Evolutionary conservation across 64 coral and sea anemone genomes (phyloP).

Genomic region (Pocillopora verrucosa): DNA sequence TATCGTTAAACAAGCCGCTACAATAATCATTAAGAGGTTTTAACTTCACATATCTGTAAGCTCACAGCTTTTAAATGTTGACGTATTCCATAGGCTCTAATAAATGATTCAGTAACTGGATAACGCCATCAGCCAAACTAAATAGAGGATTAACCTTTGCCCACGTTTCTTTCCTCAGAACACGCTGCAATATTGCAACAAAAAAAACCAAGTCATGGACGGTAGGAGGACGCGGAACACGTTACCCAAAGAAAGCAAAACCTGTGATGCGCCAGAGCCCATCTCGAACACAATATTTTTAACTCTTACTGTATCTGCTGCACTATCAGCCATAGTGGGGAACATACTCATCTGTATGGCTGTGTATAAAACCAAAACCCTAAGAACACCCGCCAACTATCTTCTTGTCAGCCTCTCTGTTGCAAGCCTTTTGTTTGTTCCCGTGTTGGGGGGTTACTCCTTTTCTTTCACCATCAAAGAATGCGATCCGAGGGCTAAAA

Average conservation of each 20-base stretch:
- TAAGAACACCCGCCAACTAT: conserved; percentile 18
- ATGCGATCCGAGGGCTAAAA: background rate
- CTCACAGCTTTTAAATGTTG: too few species aligned
- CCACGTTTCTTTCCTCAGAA: too few species aligned
- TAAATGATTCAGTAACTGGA: too few species aligned
- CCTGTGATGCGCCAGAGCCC: background rate
- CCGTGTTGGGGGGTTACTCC: conserved; percentile 1
- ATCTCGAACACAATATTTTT: conserved; percentile 2
- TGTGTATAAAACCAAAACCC: background rate
- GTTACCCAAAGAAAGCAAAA: background rate
- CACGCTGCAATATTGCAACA: too few species aligned
- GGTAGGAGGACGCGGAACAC: too few species aligned
- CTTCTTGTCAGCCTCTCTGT: conserved; percentile 14
- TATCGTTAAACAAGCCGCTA: too few species aligned
- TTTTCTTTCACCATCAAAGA: conserved; percentile 11
- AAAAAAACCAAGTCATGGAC: too few species aligned
- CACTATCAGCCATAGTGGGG: background rate
- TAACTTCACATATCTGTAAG: too few species aligned
- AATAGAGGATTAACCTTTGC: too few species aligned
- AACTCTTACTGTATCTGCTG: conserved; percentile 8
- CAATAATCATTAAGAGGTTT: too few species aligned
- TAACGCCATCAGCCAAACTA: too few species aligned
- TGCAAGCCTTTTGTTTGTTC: conserved; percentile 5
- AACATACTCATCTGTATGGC: conserved; percentile 9
- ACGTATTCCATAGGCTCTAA: too few species aligned